Conservation (phyloP, 2,888 invertebrate species). For the Cistogaster globosa region DNA sequence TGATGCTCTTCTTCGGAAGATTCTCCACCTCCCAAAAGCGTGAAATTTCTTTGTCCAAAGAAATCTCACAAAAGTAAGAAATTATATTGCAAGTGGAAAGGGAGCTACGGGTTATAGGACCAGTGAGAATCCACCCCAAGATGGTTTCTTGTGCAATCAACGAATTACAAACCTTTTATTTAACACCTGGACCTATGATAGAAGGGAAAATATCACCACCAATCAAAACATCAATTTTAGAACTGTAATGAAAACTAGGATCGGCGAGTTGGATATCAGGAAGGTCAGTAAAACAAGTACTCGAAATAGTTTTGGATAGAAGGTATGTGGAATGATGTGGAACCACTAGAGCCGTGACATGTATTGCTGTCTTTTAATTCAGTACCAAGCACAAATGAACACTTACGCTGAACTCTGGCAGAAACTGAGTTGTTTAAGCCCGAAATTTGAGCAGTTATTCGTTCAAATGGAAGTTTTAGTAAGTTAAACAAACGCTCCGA, state of each 20-base stretch:
- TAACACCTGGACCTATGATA: conserved; percentile 2
- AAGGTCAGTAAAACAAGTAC: background rate
- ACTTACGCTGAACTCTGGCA: background rate
- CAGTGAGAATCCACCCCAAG: conserved; percentile 39
- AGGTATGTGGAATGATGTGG: conserved; percentile 33
- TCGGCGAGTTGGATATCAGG: conserved; percentile 27
- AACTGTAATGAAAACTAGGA: conserved; percentile 5
- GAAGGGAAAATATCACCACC: background rate
- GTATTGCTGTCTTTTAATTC: background rate
- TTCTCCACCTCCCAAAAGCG: too few species aligned
- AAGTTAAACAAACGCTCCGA: conserved; percentile 11
- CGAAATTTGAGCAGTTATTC: conserved; percentile 8
- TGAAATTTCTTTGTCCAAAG: too few species aligned
- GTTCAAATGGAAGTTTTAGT: background rate
- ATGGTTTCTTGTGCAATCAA: conserved; percentile 48
- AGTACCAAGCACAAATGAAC: background rate
- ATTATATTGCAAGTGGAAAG: too few species aligned
- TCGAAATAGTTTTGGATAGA: background rate
- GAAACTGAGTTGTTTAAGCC: conserved; percentile 32
- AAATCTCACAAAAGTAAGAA: too few species aligned
- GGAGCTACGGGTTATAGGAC: background rate
- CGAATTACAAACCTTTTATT: conserved; percentile 17
- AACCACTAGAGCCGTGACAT: conserved; percentile 13
- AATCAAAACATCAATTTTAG: conserved; percentile 8
- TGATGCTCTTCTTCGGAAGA: background rate